These are phyloP conservation scores for Acrobasis suavella DNA, from an alignment of 2,888 invertebrate genomes.

Conservation along the genomic window DNA sequence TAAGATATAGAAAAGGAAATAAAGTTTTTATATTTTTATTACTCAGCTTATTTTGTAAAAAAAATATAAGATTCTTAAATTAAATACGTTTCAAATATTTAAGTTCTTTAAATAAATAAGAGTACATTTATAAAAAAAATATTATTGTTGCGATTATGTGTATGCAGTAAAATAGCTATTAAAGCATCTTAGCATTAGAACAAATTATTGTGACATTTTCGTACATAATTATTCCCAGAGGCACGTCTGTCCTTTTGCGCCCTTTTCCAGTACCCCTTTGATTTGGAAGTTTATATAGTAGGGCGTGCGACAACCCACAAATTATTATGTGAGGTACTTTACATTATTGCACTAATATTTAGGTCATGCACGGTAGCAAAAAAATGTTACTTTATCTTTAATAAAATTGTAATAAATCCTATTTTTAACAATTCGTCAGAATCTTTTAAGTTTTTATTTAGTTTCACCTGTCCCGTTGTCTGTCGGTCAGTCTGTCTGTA, in stretches of 20 bases:
- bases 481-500: no score
- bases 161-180: not conserved
- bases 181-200: conserved; percentile 8
- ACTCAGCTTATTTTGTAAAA: no score
- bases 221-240: conserved; percentile 21
- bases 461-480: no score
- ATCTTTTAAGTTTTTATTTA: no score
- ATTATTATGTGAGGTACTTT: conserved; percentile 3
- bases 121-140: not conserved
- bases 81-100: not conserved
- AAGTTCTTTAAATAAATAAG: not conserved
- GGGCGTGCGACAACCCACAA: conserved; percentile 14
- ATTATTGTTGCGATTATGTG: not conserved
- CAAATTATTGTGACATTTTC: conserved; percentile 25
- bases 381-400: no score
- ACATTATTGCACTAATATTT: not conserved
- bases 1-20: no score
- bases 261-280: conserved; percentile 22
- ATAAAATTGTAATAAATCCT: no score
- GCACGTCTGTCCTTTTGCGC: conserved; percentile 23
- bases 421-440: no score
- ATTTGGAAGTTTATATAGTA: conserved; percentile 5
- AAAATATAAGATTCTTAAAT: no score
- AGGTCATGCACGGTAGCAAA: no score
- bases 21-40: no score